Base-by-base conservation (phyloP, 2,797 vertebrate species). In the Hydrocynus forskahlii region DNA sequence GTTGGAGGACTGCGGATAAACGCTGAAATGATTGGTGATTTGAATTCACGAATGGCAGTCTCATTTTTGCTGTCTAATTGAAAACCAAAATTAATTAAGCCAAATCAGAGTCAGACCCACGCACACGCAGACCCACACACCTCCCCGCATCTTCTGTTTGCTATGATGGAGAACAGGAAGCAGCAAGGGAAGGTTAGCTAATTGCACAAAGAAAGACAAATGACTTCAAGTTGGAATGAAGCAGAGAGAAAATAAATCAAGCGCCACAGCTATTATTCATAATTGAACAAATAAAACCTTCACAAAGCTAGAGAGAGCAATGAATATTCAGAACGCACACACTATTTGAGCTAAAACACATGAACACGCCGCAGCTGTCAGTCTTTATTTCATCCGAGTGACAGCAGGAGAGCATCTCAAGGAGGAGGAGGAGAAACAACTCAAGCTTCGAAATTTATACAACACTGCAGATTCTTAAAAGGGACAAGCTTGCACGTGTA, bases 171-270 rank as follows among this genome's bases (percentile, higher is more conserved):
- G 69, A 66, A 52, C 62, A 50, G 48, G 57, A 21, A 62, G 29
- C 10, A 64, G 40, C 17, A 10, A 25, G 52, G 23, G 48, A 64
- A 54, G 38, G 59, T 64, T 71, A 54, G 29, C 43, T 73, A 80
- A 80, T 63, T 73, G 78, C 50, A 73, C 69, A 80, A 79, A 79
- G 77, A 59, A 71, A 79, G 77, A 79, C 68, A 79, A 80, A 80
- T 66, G 29, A 64, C 78, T 73, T 74, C 16, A 40, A 54, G 48
- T 25, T 29, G 10, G 23, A 54, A 55, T 21, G n/a, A 55, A 55
- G 45, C 69, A 72, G 21, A 72, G 8, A 38, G 35, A 73, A 64
- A 21, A 63, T 73, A 73, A 73, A 80, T 55, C 69, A 66, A 17
- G n/a, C 4, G 13, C 17, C 38, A 40, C 21, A 14, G 59, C 25